Conservation (phyloP, 2,113 vertebrate species). For the Siniperca knerii region DNA sequence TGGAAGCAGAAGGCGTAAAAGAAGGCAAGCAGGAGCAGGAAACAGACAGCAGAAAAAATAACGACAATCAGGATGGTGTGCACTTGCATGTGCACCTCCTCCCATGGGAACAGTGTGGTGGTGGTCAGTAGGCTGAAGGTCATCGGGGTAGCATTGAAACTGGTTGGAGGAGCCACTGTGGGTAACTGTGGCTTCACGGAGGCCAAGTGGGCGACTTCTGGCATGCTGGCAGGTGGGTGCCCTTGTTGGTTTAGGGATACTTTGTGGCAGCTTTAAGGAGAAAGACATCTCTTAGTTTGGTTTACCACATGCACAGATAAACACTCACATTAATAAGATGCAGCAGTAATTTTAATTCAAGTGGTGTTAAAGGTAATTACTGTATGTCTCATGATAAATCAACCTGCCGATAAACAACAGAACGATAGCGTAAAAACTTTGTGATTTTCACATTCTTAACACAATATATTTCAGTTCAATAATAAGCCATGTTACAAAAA, state of each 20-base stretch:
- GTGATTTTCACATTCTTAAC: not conserved
- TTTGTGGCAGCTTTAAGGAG: not conserved
- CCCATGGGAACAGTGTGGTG: slow-evolving; percentile 25
- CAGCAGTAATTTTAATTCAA: not conserved
- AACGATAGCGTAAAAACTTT: not conserved
- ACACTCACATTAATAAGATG: not conserved
- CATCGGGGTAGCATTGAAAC: not conserved
- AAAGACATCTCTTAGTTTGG: not conserved
- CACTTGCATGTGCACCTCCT: slow-evolving; percentile 63
- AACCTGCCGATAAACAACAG: not conserved
- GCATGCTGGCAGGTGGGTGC: slow-evolving; percentile 51
- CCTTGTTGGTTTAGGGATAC: not conserved
- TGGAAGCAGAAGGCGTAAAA: slow-evolving; percentile 82
- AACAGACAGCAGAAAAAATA: slow-evolving; percentile 80
- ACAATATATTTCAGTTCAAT: not conserved
- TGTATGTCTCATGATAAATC: not conserved
- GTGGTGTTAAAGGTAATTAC: not conserved
- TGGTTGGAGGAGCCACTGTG: slow-evolving; percentile 7
- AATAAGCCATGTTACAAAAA: not conserved
- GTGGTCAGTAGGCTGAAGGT: slow-evolving; percentile 21
- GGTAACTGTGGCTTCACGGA: slow-evolving; percentile 30
- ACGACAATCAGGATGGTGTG: slow-evolving; percentile 76
- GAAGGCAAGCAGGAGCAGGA: slow-evolving; percentile 80
- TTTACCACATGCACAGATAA: not conserved
- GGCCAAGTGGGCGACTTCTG: slow-evolving; percentile 36